Evolutionary conservation across 30 jellyfish, hydroid and myxozoan species (phyloP).

Genomic region (Thelohanellus kitauei): DNA sequence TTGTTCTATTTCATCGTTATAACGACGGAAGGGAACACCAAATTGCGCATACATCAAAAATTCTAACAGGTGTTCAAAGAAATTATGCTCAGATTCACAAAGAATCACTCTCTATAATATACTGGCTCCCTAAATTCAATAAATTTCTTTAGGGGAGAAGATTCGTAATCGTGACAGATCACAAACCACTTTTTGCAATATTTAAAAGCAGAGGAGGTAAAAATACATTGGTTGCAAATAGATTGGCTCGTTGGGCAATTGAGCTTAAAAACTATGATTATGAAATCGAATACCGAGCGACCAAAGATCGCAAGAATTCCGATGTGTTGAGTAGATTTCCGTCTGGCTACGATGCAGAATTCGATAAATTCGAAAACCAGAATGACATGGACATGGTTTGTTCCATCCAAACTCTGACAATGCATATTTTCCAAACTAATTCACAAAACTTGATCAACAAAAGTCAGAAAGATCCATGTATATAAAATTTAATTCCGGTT

Average conservation of each 20-base stretch:
- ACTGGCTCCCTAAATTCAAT: constrained; percentile 1
- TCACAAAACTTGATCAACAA: too few relatives aligned
- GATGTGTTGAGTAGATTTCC: too few relatives aligned
- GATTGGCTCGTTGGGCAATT: constrained; percentile 10
- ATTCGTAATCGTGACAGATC: constrained; percentile 8
- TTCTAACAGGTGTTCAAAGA: constrained; percentile 7
- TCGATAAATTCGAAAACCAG: too few relatives aligned
- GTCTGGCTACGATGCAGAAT: too few relatives aligned
- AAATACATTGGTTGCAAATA: constrained; percentile 7
- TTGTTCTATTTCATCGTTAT: constrained; percentile 9
- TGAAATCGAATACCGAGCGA: constrained; percentile 8
- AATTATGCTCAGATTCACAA: constrained; percentile 10
- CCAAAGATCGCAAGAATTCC: constrained; percentile 10
- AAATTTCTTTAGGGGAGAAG: constrained; percentile 8
- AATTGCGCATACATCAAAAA: constrained; percentile 2
- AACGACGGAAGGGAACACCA: constrained; percentile 10
- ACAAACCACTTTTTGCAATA: constrained; percentile 8
- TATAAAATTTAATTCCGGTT: too few relatives aligned
- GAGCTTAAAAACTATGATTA: constrained; percentile 3
- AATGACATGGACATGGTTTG: too few relatives aligned
- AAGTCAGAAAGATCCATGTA: too few relatives aligned
- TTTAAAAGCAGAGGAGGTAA: constrained; percentile 3
- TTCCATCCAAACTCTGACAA: too few relatives aligned
- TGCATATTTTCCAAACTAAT: too few relatives aligned
- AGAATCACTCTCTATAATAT: constrained; percentile 2